Evolutionary conservation across 2,113 vertebrate genomes (phyloP).

Genomic region (Eptesicus fuscus): DNA sequence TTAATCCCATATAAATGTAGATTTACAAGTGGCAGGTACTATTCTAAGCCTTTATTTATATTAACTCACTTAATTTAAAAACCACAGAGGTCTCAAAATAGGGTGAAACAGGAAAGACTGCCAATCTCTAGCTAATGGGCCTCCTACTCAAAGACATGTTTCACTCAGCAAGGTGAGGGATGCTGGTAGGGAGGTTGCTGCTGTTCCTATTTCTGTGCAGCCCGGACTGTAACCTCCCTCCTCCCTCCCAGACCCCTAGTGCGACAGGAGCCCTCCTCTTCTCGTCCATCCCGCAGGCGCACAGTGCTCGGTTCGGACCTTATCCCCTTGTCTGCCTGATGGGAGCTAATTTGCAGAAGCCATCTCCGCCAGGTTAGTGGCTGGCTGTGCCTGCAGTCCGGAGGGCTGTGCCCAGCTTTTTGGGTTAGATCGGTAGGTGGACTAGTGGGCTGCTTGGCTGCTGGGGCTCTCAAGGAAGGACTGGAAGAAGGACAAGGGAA

Average conservation of each 20-base stretch:
- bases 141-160: neutral
- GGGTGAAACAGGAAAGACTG: neutral
- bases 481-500: neutral
- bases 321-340: neutral
- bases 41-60: constrained; percentile 17
- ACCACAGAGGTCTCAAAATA: neutral
- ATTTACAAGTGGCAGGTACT: neutral
- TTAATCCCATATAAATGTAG: neutral
- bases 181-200: neutral
- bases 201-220: neutral
- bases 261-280: neutral
- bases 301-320: neutral
- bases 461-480: neutral
- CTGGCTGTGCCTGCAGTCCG: fast-evolving
- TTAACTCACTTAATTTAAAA: constrained; percentile 37
- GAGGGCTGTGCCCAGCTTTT: neutral
- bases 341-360: neutral
- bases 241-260: neutral
- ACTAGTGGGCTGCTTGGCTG: neutral
- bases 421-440: neutral
- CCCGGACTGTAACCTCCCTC: neutral
- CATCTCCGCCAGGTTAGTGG: neutral
- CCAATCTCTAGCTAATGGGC: neutral
- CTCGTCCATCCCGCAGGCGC: neutral
- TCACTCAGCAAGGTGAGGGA: neutral